Evolutionary conservation across 2,797 vertebrate genomes (phyloP), one percentile per base, ranked within the genome.

Genomic region (Australoheros facetus): DNA sequence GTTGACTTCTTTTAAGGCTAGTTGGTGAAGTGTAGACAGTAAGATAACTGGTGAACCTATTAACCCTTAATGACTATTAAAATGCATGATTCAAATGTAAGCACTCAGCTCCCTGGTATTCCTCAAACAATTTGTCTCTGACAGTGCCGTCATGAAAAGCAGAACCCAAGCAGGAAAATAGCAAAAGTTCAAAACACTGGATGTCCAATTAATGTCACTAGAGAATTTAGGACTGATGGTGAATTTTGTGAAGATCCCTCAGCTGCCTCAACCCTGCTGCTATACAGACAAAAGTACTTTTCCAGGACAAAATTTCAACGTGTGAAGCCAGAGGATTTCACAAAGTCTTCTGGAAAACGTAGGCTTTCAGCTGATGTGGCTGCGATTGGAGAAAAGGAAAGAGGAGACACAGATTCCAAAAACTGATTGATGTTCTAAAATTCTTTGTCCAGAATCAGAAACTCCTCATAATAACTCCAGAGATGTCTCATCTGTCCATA

Each of bases 281-380:
- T 69, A 48, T 45, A 32, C 48, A 21, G 45, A 51, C 48, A 16
- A 11, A 53, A 69, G 42, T 69, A 69, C 26, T 69, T 69, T 69
- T 69, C 26, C 62, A 51, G 62, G 26, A 51, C 28, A 45, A 69
- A 48, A 51, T 69, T 12, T 69, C 10, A 13, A 69, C 28, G 26
- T 69, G 62, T 48, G 26, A 51, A 69, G 62, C 42, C 62, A 69
- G 62, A 51, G 26, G 23, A 51, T 69, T 69, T 69, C n/a, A 73
- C 79, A 71, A 45, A 81, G 73, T 71, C 26, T 51, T 69, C 42
- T 69, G 62, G 42, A 51, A 69, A 69, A 66, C 5, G 9, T 7
- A 66, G 39, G 9, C 26, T 66, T 66, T 45, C 60, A 45, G 39
- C 16, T 66, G 62, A 48, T 66, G 62, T 48, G 62, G 45, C 62